A percentile compares a stretch with the other conserved stretches of the same genome.
Evolutionary conservation across 2,888 invertebrate species (phyloP).

Genomic region (Dryobota labecula): DNA sequence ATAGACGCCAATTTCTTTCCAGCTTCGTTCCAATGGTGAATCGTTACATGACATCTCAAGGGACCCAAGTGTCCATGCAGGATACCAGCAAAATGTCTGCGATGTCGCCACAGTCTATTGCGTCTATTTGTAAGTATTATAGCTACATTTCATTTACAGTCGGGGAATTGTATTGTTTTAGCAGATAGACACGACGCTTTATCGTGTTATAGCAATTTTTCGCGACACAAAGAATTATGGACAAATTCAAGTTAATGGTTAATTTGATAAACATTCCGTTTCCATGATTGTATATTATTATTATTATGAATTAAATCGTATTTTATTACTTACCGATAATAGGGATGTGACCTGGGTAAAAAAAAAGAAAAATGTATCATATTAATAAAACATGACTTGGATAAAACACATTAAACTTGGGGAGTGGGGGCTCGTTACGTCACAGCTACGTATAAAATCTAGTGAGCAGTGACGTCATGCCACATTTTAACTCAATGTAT

Average conservation of each 20-base stretch:
- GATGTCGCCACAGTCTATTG: slow-evolving; percentile 89
- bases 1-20: slow-evolving; percentile 65
- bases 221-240: background rate
- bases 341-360: too few species aligned
- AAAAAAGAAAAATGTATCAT: too few species aligned
- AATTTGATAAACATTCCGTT: background rate
- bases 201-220: background rate
- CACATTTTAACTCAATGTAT: too few species aligned
- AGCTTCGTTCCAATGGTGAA: slow-evolving; percentile 90
- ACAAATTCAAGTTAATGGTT: background rate
- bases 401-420: too few species aligned
- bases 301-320: background rate
- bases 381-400: too few species aligned
- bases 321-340: slow-evolving; percentile 3
- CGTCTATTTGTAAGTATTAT: slow-evolving; percentile 86
- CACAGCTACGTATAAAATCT: too few species aligned
- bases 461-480: too few species aligned
- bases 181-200: background rate
- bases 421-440: too few species aligned
- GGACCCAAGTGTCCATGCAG: slow-evolving; percentile 89
- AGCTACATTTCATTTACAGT: background rate
- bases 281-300: background rate
- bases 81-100: slow-evolving; percentile 88
- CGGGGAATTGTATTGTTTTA: background rate
- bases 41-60: slow-evolving; percentile 90